Evolutionary conservation across 1,140 invertebrate species (phyloP).

Genomic region (Pantala flavescens): DNA sequence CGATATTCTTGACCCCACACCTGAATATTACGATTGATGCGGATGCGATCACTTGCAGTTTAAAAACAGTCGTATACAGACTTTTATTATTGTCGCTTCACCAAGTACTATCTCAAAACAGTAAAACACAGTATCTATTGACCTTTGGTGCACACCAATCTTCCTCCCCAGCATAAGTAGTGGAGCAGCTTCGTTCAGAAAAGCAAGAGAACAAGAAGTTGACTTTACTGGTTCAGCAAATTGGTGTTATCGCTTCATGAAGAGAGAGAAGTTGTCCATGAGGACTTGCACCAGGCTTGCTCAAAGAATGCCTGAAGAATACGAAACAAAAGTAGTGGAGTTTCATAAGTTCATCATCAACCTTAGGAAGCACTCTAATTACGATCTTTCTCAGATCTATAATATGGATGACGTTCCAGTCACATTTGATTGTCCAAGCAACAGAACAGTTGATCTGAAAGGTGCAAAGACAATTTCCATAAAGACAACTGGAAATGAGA

Average conservation of each 20-base stretch:
- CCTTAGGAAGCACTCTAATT: not conserved
- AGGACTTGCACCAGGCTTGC: not conserved
- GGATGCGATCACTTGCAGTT: too few species aligned
- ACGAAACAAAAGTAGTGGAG: not conserved
- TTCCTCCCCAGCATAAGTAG: too few species aligned
- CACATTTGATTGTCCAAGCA: not conserved
- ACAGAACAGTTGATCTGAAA: not conserved
- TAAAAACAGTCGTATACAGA: too few species aligned
- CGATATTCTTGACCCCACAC: too few species aligned
- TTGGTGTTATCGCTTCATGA: constrained; percentile 10
- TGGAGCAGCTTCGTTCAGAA: too few species aligned
- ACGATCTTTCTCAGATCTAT: not conserved
- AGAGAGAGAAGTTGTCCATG: not conserved
- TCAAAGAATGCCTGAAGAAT: constrained; percentile 1
- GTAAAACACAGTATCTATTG: too few species aligned
- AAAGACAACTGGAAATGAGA: not conserved
- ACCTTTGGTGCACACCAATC: too few species aligned
- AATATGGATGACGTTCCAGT: not conserved
- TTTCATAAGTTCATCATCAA: not conserved
- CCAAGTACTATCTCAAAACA: too few species aligned
- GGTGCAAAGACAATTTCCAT: not conserved
- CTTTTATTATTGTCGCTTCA: too few species aligned
- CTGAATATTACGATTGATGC: too few species aligned
- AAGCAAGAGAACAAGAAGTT: too few species aligned
- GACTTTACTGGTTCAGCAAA: not conserved